Percentiles rank a stretch among this genome's conserved stretches.
These are phyloP conservation scores for Parnassius orleans DNA, from an alignment of 2,888 invertebrate genomes.

Conservation along the genomic window DNA sequence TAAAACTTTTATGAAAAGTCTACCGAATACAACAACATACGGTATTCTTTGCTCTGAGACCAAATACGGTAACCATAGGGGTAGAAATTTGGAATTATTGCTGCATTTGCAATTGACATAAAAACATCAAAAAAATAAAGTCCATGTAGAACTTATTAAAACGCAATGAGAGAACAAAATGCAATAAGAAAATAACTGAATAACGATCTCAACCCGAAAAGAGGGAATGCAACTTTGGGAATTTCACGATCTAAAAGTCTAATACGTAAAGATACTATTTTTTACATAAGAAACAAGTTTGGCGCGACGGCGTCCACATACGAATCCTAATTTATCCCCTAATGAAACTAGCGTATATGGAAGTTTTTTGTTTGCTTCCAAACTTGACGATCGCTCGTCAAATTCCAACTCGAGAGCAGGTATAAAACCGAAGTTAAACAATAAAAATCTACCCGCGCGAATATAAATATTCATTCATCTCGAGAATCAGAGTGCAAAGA, in stretches of 20 bases:
- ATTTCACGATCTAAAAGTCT: conserved; percentile 71
- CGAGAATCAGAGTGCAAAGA: conserved; percentile 35
- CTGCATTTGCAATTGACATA: too few species aligned
- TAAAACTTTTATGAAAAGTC: too few species aligned
- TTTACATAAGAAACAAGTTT: conserved; percentile 43
- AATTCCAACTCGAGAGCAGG: conserved; percentile 52
- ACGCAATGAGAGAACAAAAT: conserved; percentile 30
- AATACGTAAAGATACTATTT: conserved; percentile 59
- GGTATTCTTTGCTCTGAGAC: too few species aligned
- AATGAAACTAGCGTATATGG: conserved; percentile 60
- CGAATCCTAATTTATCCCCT: conserved; percentile 69
- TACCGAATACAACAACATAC: too few species aligned
- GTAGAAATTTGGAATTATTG: too few species aligned
- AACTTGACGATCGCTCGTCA: conserved; percentile 41
- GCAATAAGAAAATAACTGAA: conserved; percentile 46
- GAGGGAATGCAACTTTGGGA: conserved; percentile 44
- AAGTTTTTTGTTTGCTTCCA: conserved; percentile 46
- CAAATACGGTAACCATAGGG: too few species aligned
- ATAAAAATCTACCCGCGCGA: conserved; percentile 60
- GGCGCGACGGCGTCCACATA: conserved; percentile 50
- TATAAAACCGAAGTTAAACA: conserved; percentile 53
- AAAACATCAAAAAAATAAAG: conserved; percentile 1
- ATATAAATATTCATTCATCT: conserved; percentile 73
- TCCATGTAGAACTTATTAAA: conserved; percentile 26
- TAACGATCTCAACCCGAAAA: conserved; percentile 57